phyloP scores from a whole-genome alignment of 1,140 invertebrate genomes.

The Popillia japonica region DNA sequence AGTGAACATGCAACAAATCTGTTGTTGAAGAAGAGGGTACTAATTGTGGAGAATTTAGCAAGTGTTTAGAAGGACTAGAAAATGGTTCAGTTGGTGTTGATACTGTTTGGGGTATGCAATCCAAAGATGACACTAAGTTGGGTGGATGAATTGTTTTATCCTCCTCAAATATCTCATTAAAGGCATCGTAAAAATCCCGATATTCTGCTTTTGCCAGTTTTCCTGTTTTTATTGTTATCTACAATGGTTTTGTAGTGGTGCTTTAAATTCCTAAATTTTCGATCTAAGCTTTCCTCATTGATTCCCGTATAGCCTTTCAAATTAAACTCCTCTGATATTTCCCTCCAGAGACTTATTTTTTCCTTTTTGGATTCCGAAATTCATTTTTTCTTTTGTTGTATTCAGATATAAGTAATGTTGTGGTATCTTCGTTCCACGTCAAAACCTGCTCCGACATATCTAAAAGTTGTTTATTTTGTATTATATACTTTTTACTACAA shows the following conservation, averaged over 20 bases:
- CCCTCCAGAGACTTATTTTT: neutral
- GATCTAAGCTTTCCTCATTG: too few relatives aligned
- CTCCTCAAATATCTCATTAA: slow-evolving; percentile 25
- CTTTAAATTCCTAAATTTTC: neutral
- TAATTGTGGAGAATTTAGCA: neutral
- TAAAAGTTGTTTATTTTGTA: too few relatives aligned
- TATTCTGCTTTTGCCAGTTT: slow-evolving; percentile 6
- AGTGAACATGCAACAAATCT: neutral
- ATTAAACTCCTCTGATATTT: too few relatives aligned
- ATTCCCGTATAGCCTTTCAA: too few relatives aligned
- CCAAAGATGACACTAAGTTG: neutral
- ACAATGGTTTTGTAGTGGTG: slow-evolving; percentile 5
- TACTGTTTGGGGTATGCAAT: neutral
- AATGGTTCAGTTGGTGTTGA: neutral
- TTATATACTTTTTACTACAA: too few relatives aligned
- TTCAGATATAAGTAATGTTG: too few relatives aligned
- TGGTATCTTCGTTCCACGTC: too few relatives aligned
- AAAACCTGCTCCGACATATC: too few relatives aligned
- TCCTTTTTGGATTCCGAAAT: neutral
- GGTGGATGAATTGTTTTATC: slow-evolving; percentile 8
- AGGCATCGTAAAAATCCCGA: neutral
- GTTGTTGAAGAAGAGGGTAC: neutral
- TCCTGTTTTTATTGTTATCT: neutral
- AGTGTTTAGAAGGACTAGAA: neutral
- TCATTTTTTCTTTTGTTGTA: too few relatives aligned